phyloP scores from a whole-genome alignment of 2,797 vertebrate species.

The Perodicticus potto region DNA sequence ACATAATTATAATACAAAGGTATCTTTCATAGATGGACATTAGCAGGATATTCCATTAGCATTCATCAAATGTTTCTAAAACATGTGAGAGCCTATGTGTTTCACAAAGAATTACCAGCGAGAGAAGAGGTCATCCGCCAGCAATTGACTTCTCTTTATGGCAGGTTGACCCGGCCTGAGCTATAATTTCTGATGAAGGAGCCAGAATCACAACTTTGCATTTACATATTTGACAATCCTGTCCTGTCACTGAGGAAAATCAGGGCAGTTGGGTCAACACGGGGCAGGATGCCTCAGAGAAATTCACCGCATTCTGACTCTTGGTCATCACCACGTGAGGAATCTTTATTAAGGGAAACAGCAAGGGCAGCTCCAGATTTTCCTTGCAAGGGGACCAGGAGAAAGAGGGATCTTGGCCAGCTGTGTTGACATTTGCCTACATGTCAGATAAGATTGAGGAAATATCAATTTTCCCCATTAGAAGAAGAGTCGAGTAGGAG shows the following conservation, averaged over 20 bases:
- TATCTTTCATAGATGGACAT: slow-evolving; percentile 50
- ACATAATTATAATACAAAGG: slow-evolving; percentile 42
- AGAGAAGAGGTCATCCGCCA: slow-evolving; percentile 71
- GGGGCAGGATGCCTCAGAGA: neutral
- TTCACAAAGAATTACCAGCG: slow-evolving; percentile 61
- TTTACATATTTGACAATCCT: slow-evolving; percentile 65
- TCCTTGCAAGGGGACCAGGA: neutral
- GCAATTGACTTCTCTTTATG: slow-evolving; percentile 73
- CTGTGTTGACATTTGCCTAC: neutral
- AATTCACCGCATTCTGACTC: neutral
- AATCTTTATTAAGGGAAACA: neutral
- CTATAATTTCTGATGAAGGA: slow-evolving; percentile 73
- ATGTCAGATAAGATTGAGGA: neutral
- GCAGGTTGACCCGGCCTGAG: slow-evolving; percentile 70
- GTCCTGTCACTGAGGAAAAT: slow-evolving; percentile 45
- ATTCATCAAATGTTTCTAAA: slow-evolving; percentile 69
- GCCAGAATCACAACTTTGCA: slow-evolving; percentile 65
- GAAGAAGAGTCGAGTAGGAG: neutral
- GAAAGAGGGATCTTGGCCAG: neutral
- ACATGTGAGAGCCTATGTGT: slow-evolving; percentile 51
- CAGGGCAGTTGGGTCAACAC: neutral
- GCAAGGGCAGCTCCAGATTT: neutral
- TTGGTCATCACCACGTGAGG: neutral
- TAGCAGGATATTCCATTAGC: slow-evolving; percentile 66
- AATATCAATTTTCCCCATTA: neutral